Evolutionary conservation across 2,113 vertebrate species (phyloP).

Genomic region (Hippocampus barbouri): DNA sequence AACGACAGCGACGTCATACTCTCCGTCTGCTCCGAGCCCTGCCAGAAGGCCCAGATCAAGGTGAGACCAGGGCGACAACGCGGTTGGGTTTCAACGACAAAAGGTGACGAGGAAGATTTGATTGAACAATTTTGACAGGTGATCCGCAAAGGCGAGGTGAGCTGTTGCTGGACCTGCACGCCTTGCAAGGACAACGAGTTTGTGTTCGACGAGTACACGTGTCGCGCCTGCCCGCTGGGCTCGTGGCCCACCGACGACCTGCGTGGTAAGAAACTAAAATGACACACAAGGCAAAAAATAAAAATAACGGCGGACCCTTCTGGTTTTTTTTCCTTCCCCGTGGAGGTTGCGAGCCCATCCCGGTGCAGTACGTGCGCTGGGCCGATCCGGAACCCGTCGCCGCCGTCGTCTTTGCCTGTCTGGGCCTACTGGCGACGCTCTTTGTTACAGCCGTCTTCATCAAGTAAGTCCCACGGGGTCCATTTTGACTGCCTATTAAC

Average conservation of each 20-base stretch:
- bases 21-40: slow-evolving; percentile 96
- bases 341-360: slow-evolving; percentile 90
- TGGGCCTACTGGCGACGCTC: slow-evolving; percentile 88
- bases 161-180: slow-evolving; percentile 98
- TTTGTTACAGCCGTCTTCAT: slow-evolving; percentile 93
- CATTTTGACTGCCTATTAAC: background rate
- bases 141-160: slow-evolving; percentile 98
- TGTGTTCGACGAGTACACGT: slow-evolving; percentile 95
- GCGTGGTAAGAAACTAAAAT: slow-evolving; percentile 75
- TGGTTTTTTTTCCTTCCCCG: background rate
- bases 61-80: slow-evolving; percentile 51
- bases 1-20: slow-evolving; percentile 83
- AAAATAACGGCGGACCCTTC: background rate
- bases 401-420: slow-evolving; percentile 91
- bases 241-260: slow-evolving; percentile 92
- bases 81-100: background rate
- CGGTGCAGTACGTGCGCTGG: slow-evolving; percentile 93
- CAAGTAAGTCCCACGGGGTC: slow-evolving; percentile 53
- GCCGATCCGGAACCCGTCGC: slow-evolving; percentile 95
- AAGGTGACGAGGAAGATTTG: background rate
- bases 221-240: slow-evolving; percentile 87
- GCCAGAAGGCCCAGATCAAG: slow-evolving; percentile 96
- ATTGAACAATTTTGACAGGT: slow-evolving; percentile 71
- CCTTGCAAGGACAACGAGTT: slow-evolving; percentile 97
- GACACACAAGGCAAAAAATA: background rate